A percentile compares a stretch with the other conserved stretches of the same genome.
Conservation (phyloP, 2,888 invertebrate species). For the Leuctra nigra region DNA sequence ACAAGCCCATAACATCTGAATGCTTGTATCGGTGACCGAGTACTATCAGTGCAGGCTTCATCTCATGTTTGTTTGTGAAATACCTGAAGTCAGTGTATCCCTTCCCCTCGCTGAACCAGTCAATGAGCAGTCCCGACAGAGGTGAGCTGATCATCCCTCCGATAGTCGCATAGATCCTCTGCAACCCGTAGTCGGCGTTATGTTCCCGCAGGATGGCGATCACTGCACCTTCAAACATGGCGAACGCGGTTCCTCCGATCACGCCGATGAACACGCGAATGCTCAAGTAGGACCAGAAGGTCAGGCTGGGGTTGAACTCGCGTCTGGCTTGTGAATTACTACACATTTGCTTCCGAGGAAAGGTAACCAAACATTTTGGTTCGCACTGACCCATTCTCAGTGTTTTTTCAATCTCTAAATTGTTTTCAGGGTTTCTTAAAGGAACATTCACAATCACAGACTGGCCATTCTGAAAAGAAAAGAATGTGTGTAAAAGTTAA, state of each 20-base stretch:
- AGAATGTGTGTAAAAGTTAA: too few relatives aligned
- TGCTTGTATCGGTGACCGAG: too few relatives aligned
- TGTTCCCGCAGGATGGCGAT: constrained; percentile 68
- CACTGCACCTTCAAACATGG: constrained; percentile 73
- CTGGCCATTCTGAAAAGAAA: constrained; percentile 39
- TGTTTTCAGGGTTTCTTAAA: constrained; percentile 27
- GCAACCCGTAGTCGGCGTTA: constrained; percentile 69
- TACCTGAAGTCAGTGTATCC: constrained; percentile 68
- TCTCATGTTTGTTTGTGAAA: too few relatives aligned
- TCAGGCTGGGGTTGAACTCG: constrained; percentile 56
- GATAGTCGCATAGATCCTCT: constrained; percentile 66
- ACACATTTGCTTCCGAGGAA: constrained; percentile 51
- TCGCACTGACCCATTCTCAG: constrained; percentile 44
- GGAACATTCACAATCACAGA: constrained; percentile 41
- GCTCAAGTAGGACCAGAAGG: constrained; percentile 65
- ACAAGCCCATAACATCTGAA: too few relatives aligned
- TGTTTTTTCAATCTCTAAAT: constrained; percentile 15
- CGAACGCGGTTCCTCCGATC: constrained; percentile 66
- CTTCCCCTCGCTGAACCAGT: constrained; percentile 63
- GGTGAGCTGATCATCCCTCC: constrained; percentile 77
- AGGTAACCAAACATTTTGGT: constrained; percentile 52
- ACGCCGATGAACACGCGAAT: constrained; percentile 55
- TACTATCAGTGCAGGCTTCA: too few relatives aligned
- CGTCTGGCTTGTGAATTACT: constrained; percentile 51
- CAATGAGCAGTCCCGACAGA: constrained; percentile 64